Evolutionary conservation across 2,797 vertebrate species (phyloP), one percentile per base, ranked within the genome.

Genomic region (Vespertilio murinus): DNA sequence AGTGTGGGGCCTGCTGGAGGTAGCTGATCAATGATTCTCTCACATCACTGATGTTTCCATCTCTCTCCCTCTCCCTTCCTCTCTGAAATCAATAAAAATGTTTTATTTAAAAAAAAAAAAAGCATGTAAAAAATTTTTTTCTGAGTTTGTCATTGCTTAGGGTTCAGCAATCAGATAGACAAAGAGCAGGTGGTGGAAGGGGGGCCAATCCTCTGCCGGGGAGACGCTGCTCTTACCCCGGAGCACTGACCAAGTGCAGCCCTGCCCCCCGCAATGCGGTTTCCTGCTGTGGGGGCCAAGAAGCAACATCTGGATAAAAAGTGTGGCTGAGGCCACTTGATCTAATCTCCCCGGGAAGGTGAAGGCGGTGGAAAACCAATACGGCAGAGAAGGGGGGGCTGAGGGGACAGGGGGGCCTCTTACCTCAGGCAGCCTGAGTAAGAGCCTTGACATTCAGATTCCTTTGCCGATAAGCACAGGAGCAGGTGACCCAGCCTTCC

Each of bases 341-440:
- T 79, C 35, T 82, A 61, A 90, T 73, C 71, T 94, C 64, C n/a
- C 54, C 23, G 47, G 82, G 86, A 95, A 96, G 80, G 61, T 23
- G 23, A 75, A 86, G 80, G 5, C 17, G 33, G 5, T n/a, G 70
- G 94, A n/a, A 83, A 92, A 54, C 78, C 78, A 56, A 11, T 30
- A 65, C 30, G 49, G 33, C 75, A 47, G 49, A n/a, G 59, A 59
- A 67, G 20, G 6, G 30, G 28, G 20, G 42, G 20, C 7, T 25
- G 4, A 28, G 13, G 56, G 42, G 40, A 16, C 8, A 49, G 40
- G 52, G 30, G 54, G 67, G 28, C 7, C 12, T n/a, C 45, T 84
- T 5, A 10, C 38, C 83, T 81, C 40, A 40, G 30, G 54, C 10
- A 52, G 74, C 69, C 80, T 22, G 25, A 23, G 23, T 33, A 28